Percentiles rank a stretch among this genome's conserved stretches.
These are phyloP conservation scores for Xyliphius kryptos DNA, from an alignment of 2,113 vertebrate genomes.

Conservation along the genomic window DNA sequence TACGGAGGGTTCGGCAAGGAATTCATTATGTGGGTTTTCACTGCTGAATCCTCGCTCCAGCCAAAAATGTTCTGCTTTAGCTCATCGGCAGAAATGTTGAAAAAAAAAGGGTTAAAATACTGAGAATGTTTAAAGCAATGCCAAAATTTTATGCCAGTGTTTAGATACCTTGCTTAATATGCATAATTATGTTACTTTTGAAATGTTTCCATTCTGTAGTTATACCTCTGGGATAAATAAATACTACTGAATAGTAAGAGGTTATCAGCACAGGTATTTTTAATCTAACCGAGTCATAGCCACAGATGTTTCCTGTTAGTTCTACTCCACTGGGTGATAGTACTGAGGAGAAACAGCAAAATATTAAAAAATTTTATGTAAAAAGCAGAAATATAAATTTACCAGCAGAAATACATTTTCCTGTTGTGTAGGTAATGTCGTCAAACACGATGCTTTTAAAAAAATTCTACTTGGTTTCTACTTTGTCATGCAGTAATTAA, in stretches of 20 bases:
- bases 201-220: too few relatives aligned
- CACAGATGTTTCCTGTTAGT: constrained; percentile 46
- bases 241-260: too few relatives aligned
- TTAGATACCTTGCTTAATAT: too few relatives aligned
- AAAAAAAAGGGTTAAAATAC: neutral
- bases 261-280: neutral
- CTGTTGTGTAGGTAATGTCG: too few relatives aligned
- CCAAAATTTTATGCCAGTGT: too few relatives aligned
- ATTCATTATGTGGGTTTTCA: constrained; percentile 31
- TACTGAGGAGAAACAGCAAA: neutral
- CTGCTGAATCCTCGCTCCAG: constrained; percentile 5
- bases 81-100: neutral
- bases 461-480: too few relatives aligned
- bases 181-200: too few relatives aligned
- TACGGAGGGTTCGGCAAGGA: constrained; percentile 13
- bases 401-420: too few relatives aligned
- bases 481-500: too few relatives aligned
- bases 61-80: constrained; percentile 6
- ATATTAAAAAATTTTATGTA: neutral
- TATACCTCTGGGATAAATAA: too few relatives aligned
- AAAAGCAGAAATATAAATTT: neutral
- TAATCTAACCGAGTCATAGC: neutral
- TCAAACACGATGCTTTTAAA: too few relatives aligned
- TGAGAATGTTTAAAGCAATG: constrained; percentile 1
- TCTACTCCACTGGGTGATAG: constrained; percentile 22